phyloP scores from a whole-genome alignment of 2,888 invertebrate genomes.

The Synergus laeviventris region DNA sequence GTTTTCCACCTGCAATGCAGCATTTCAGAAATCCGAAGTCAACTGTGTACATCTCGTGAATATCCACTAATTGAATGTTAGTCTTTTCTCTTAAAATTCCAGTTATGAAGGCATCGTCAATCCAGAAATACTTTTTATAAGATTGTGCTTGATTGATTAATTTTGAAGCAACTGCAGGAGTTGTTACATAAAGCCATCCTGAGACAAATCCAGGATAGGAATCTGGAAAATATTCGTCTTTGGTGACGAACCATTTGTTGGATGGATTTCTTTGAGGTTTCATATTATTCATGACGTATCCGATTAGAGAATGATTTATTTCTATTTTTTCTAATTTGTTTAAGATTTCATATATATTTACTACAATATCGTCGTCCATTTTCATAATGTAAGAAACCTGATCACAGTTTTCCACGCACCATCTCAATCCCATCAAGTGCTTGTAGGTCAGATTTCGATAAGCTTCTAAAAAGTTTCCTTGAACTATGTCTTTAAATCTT shows the following conservation, averaged over 20 bases:
- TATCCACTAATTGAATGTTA: conserved; percentile 79
- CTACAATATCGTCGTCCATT: conserved; percentile 89
- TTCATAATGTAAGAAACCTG: conserved; percentile 83
- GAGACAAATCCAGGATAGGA: conserved; percentile 87
- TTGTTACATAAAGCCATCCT: conserved; percentile 90
- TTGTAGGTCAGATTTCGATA: conserved; percentile 90
- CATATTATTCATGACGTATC: conserved; percentile 83
- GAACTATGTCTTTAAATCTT: conserved; percentile 83
- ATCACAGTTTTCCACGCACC: conserved; percentile 82
- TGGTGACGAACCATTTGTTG: conserved; percentile 89
- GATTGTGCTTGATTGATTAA: conserved; percentile 79
- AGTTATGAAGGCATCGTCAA: conserved; percentile 92
- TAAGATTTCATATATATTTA: conserved; percentile 81
- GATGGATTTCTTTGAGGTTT: conserved; percentile 81
- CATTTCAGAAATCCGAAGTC: conserved; percentile 86
- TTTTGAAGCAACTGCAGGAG: conserved; percentile 79
- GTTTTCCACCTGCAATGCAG: conserved; percentile 81
- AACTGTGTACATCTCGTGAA: conserved; percentile 82
- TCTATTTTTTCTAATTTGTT: conserved; percentile 45
- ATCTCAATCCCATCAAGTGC: conserved; percentile 88
- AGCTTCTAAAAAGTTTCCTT: conserved; percentile 86
- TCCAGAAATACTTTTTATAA: conserved; percentile 88
- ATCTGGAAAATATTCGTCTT: conserved; percentile 80
- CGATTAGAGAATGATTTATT: conserved; percentile 78
- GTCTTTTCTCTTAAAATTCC: conserved; percentile 83